Base-by-base conservation (phyloP, 2,113 vertebrate species). In the Potamarius usumacintae region DNA sequence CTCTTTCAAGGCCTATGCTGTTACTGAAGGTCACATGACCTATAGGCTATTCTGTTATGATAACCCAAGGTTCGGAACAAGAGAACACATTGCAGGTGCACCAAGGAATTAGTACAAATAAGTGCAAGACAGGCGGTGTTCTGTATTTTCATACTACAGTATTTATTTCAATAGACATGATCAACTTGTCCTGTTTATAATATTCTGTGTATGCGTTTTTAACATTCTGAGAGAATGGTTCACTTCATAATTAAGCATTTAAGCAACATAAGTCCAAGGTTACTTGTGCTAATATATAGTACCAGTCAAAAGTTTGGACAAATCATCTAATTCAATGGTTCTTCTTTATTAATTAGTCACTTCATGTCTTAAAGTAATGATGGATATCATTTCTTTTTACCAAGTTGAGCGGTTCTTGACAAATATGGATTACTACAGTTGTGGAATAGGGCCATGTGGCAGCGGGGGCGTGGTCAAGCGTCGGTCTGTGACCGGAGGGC, bases 91-190 rank as follows among this genome's bases (percentile, higher is more conserved):
- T 80, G 74, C 55, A 84, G 82, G 50, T 83, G 62, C 42, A 22
- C 57, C 42, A 55, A 48, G 55, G 8, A 63, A n/a, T 10, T 9
- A 8, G 62, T 52, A 72, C 12, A 25, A 57, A 84, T 65, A 77
- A 63, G 22, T 17, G n/a, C 58, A 53, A 85, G 20, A 88, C 63
- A 74, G 12, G 22, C 18, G 3, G 3, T 48, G 2, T 82, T 67
- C 10, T 17, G 25, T 18, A 48, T 42, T 17, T 86, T n/a, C 63
- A 57, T n/a, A 18, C 14, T 12, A 42, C 42, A 42, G 42, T 42
- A 6, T 90, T 90, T 88, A 90, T 85, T 89, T 85, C n/a, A 88
- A 62, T 63, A 42, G 67, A 25, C n/a, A 85, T 15, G 52, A 69
- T 83, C 55, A 82, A 60, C 9, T 25, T 34, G 20, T 63, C n/a